Base-by-base conservation (phyloP, 2,113 vertebrate species). In the Butastur rufipennis region DNA sequence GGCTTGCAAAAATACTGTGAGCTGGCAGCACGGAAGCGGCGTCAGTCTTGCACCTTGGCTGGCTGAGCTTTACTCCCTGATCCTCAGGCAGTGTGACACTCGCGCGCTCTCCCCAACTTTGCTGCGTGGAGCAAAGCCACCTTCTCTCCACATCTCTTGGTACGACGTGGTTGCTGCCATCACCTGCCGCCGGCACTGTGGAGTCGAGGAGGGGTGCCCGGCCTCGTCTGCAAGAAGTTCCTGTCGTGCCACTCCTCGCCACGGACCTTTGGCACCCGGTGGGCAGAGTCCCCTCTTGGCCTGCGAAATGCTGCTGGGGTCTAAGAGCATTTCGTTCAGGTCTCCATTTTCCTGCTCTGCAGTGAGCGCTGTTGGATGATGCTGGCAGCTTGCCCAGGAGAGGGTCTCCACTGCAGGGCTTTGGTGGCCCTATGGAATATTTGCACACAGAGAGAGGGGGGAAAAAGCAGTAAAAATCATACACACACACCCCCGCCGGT, bases 221-320 rank as follows among this genome's bases (percentile, higher is more conserved):
- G 23, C 26, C 48, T 62, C 8, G 0, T n/a, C 40, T 59, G 20
- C 10, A 16, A 23, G 38, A 58, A 53, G 23, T 40, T 81, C 56
- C 26, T 0, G 0, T 58, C 0, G 0, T 65, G 20, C 53, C 0
- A 0, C 34, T 75, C n/a, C 26, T 91, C 26, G 1, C 36, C 32
- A 21, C 0, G 0, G 53, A 22, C 62, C 63, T 53, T 48, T 50
- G 78, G 34, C 31, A 36, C 11, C 31, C 1, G 1, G 21, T 36
- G 66, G 45, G 82, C 55, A 77, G 78, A n/a, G 67, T 16, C 20
- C 9, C 42, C 27, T 38, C 48, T 31, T 5, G 10, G 53, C 25
- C 1, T 0, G 1, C 0, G 4, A 77, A 88, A 63, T 3, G 0
- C 75, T 61, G 45, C 68, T 90, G 0, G 2, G 47, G 13, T 83